Conservation (phyloP, 2,113 vertebrate species). For the Sprattus sprattus region DNA sequence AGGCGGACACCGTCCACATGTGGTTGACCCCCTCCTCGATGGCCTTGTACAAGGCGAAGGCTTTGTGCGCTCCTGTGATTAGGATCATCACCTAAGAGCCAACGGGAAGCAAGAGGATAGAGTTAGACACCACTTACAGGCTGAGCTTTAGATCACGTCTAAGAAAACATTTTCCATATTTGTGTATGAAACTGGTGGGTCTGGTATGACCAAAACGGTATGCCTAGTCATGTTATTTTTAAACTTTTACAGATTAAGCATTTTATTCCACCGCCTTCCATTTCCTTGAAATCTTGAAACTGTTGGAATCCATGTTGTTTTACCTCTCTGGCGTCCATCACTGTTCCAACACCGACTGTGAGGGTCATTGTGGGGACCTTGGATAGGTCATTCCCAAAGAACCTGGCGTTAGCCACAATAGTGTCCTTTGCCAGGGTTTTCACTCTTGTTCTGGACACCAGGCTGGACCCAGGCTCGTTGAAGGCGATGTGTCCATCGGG, state of each 20-base stretch:
- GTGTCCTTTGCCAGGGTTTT: conserved; percentile 96
- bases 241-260: not conserved
- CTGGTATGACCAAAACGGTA: not conserved
- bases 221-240: not conserved
- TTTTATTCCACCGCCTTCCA: not conserved
- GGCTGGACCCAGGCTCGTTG: conserved; percentile 94
- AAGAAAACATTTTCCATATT: not conserved
- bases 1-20: conserved; percentile 98
- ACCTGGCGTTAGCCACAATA: conserved; percentile 92
- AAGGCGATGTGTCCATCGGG: conserved; percentile 97
- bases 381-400: conserved; percentile 88
- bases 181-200: too few species aligned
- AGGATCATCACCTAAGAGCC: conserved; percentile 90
- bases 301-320: conserved; percentile 25
- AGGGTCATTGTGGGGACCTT: conserved; percentile 95
- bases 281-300: not conserved
- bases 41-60: conserved; percentile 94
- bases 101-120: not conserved
- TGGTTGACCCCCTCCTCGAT: conserved; percentile 96
- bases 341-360: conserved; percentile 95
- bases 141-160: not conserved
- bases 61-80: conserved; percentile 95
- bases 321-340: conserved; percentile 98
- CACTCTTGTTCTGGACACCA: conserved; percentile 91
- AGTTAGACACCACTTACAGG: not conserved